Evolutionary conservation across 2,888 invertebrate genomes (phyloP).

Genomic region (Steinernema hermaphroditum): DNA sequence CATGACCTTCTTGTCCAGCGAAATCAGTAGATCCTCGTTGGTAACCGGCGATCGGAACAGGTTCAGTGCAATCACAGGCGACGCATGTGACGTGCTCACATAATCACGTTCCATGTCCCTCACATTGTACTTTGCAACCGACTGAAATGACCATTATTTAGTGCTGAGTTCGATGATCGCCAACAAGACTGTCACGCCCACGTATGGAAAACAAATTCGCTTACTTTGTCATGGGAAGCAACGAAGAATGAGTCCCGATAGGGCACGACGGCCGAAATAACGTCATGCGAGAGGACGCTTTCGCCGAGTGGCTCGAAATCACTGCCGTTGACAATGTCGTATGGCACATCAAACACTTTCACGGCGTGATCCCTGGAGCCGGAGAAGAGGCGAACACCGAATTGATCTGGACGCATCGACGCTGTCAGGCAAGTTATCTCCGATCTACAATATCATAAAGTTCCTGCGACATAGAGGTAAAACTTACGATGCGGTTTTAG

Average conservation of each 20-base stretch:
- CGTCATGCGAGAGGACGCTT: conserved; percentile 23
- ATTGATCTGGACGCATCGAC: background rate
- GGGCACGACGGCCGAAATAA: conserved; percentile 20
- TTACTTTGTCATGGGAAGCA: conserved; percentile 20
- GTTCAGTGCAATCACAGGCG: background rate
- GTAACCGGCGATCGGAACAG: conserved; percentile 15
- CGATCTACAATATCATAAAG: conserved; percentile 1
- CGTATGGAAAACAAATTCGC: background rate
- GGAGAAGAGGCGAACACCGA: conserved; percentile 4
- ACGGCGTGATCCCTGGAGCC: conserved; percentile 18
- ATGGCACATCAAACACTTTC: conserved; percentile 22
- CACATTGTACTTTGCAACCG: conserved; percentile 10
- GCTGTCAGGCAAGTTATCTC: conserved; percentile 15
- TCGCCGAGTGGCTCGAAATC: conserved; percentile 25
- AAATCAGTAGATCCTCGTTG: conserved; percentile 2
- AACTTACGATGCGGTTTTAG: conserved; percentile 19
- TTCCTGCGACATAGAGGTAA: background rate
- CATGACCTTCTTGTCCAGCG: conserved; percentile 27
- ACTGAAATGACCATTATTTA: background rate
- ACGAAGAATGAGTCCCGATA: conserved; percentile 21
- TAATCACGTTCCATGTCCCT: conserved; percentile 9
- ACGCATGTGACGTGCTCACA: conserved; percentile 7
- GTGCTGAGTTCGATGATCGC: too few relatives aligned
- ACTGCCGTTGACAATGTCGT: background rate
- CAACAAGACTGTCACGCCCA: too few relatives aligned